Base-by-base conservation (phyloP, 2,797 vertebrate species). In the Sebastes taczanowskii region DNA sequence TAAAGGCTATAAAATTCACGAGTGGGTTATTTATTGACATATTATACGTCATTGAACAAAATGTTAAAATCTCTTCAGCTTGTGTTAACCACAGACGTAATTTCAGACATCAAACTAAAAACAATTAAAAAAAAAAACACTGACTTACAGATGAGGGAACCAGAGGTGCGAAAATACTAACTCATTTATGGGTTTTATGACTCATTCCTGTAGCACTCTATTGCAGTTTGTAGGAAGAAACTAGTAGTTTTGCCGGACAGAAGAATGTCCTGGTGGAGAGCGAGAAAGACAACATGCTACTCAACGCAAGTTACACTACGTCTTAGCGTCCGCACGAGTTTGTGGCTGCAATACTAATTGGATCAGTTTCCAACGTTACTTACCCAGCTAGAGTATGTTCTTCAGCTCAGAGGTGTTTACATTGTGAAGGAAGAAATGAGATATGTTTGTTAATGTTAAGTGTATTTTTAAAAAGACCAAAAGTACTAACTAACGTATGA, bases 81-180 rank as follows among this genome's bases (percentile, higher is more conserved):
- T 46, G 42, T 46, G 16, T 18, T 46, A 7, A 46, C 42, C 3
- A 46, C 0, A 46, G 42, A 46, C 16, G 0, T 46, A 18, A 46
- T 46, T 46, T 46, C 42, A 46, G 42, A 18, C 0, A 46, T 49
- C 42, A 49, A 49, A 46, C 42, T 46, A 46, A 46, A 46, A 49
- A 49, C 42, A 46, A 46, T 16, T 0, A 18, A 46, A 46, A 18
- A 46, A 46, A 18, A 46, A 7, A 0, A 0, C 42, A 46, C 42
- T 20, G 42, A 46, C 42, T 18, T 46, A 0, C 42, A 46, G 42
- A 46, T 18, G 42, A 46, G 42, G 42, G 42, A 46, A 46, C 42
- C 42, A 0, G 42, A 46, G 0, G 42, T 46, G 42, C 42, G 0
- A 46, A 46, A 46, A 46, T 46, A 46, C 42, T 46, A 49, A 49